These are phyloP conservation scores for Neotoma lepida DNA, from an alignment of 2,113 vertebrate genomes.

Conservation along the genomic window DNA sequence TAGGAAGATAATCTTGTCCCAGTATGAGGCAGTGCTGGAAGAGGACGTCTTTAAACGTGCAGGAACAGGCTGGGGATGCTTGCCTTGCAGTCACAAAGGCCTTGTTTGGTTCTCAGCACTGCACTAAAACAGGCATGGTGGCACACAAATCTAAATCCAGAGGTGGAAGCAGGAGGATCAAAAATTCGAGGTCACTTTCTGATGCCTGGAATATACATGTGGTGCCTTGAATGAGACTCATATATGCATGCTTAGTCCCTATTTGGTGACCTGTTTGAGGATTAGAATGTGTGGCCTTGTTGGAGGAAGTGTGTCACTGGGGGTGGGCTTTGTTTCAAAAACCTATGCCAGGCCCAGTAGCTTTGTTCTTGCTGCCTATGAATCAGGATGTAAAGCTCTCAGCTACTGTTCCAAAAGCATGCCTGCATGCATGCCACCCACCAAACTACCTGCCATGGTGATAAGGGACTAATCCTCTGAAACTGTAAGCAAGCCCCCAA, in stretches of 20 bases:
- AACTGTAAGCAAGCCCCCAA: neutral
- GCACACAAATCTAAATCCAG: too few relatives aligned
- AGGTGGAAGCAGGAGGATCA: neutral
- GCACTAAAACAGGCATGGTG: too few relatives aligned
- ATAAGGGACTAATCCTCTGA: neutral
- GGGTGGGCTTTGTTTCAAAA: neutral
- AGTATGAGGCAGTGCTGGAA: too few relatives aligned
- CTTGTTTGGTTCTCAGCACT: too few relatives aligned
- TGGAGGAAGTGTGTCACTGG: neutral
- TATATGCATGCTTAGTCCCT: neutral
- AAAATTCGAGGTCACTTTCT: neutral
- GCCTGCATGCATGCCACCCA: neutral
- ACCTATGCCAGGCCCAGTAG: neutral
- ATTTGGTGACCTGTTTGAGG: neutral
- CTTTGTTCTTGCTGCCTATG: neutral
- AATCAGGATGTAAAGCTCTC: neutral
- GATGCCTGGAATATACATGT: neutral
- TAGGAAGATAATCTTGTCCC: too few relatives aligned
- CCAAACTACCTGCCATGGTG: neutral
- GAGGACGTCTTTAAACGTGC: too few relatives aligned
- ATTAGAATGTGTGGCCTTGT: neutral
- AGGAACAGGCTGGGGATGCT: too few relatives aligned
- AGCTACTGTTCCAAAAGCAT: neutral
- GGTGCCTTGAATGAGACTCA: neutral
- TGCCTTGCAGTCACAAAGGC: too few relatives aligned